These are phyloP conservation scores for Agonum fuliginosum DNA, from an alignment of 2,888 invertebrate species.

Conservation along the genomic window DNA sequence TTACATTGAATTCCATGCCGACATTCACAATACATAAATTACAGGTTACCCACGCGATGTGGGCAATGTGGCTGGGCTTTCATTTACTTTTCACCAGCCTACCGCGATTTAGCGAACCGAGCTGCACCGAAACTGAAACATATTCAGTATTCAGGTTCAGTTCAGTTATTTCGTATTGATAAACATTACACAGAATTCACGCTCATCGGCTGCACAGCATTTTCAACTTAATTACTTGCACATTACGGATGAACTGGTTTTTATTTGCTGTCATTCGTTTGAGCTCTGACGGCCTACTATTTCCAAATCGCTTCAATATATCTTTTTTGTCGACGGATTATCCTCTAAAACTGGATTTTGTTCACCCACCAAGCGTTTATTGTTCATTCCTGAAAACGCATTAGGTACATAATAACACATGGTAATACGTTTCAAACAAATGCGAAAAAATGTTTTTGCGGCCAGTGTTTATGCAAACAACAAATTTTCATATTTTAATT, in stretches of 20 bases:
- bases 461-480: constrained; percentile 13
- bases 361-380: constrained; percentile 11
- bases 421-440: neutral
- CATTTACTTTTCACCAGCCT: constrained; percentile 49
- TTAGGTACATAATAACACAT: neutral
- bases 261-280: constrained; percentile 39
- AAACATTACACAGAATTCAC: constrained; percentile 52
- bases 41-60: constrained; percentile 38
- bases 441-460: neutral
- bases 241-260: constrained; percentile 50
- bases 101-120: constrained; percentile 46
- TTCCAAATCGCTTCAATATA: constrained; percentile 37
- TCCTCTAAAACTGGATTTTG: constrained; percentile 35
- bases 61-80: constrained; percentile 21
- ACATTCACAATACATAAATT: constrained; percentile 55
- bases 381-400: constrained; percentile 4
- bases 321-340: constrained; percentile 45
- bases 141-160: constrained; percentile 16
- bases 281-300: constrained; percentile 30
- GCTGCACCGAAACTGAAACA: constrained; percentile 13
- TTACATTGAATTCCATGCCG: constrained; percentile 57
- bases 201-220: constrained; percentile 44
- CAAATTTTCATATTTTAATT: constrained; percentile 19
- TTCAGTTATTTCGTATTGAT: constrained; percentile 57
- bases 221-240: constrained; percentile 57